Evolutionary conservation across 2,888 invertebrate species (phyloP).

Genomic region (Hypselothyrea guttata): DNA sequence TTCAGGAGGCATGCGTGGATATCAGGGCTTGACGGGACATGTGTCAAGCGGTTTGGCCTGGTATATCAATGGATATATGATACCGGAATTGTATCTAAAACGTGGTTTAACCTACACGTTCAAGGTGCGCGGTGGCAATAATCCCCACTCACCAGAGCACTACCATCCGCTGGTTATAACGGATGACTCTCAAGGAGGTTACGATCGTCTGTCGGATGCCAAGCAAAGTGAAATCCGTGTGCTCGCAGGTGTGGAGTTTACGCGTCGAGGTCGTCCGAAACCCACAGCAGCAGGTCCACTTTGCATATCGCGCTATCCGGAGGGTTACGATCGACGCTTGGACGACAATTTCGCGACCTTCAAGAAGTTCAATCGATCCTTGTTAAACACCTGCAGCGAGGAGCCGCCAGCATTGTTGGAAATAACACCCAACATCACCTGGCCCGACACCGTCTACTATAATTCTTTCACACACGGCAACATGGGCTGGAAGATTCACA

Average conservation of each 20-base stretch:
- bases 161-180: slow-evolving; percentile 96
- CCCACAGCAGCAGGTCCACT: slow-evolving; percentile 92
- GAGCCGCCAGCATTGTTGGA: slow-evolving; percentile 89
- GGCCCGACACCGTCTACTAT: slow-evolving; percentile 96
- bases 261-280: slow-evolving; percentile 90
- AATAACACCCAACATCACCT: slow-evolving; percentile 93
- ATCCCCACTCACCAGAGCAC: slow-evolving; percentile 91
- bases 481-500: slow-evolving; percentile 97
- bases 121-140: slow-evolving; percentile 91
- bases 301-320: slow-evolving; percentile 87
- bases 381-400: slow-evolving; percentile 87
- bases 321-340: slow-evolving; percentile 88
- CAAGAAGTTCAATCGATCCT: slow-evolving; percentile 91
- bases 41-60: slow-evolving; percentile 90
- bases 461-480: slow-evolving; percentile 96
- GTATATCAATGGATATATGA: slow-evolving; percentile 95
- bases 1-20: slow-evolving; percentile 90
- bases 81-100: slow-evolving; percentile 93
- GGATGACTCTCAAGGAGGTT: slow-evolving; percentile 92
- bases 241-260: slow-evolving; percentile 90
- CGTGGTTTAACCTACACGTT: slow-evolving; percentile 93
- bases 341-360: slow-evolving; percentile 91
- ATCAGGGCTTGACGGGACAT: slow-evolving; percentile 88
- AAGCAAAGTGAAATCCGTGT: slow-evolving; percentile 89
- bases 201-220: slow-evolving; percentile 87